Evolutionary conservation across 2,113 vertebrate genomes (phyloP).

Genomic region (Scopus umbretta): DNA sequence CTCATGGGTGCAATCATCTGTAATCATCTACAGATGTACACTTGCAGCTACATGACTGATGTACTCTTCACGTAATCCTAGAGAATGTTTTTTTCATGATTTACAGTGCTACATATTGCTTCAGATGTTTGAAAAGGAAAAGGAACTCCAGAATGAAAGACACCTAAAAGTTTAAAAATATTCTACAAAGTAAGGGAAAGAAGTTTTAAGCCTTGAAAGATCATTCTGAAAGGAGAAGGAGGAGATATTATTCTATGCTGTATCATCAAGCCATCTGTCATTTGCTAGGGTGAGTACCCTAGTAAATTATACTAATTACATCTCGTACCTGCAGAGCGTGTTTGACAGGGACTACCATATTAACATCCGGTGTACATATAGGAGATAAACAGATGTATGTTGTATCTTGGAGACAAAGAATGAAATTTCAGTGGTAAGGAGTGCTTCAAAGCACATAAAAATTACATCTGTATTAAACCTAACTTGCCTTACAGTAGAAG

Average conservation of each 20-base stretch:
- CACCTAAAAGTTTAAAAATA: neutral
- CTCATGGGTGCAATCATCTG: slow-evolving; percentile 12
- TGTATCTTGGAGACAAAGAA: neutral
- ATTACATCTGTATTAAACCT: neutral
- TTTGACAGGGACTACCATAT: neutral
- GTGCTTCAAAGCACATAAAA: neutral
- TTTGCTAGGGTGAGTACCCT: neutral
- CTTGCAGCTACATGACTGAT: slow-evolving; percentile 9
- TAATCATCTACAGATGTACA: slow-evolving; percentile 37
- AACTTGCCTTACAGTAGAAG: neutral
- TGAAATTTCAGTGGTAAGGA: neutral
- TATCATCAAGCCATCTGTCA: neutral
- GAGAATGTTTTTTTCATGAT: neutral
- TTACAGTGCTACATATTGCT: neutral
- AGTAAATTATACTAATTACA: neutral
- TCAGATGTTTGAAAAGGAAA: neutral
- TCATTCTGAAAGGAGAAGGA: neutral
- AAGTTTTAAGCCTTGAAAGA: neutral
- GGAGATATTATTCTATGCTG: neutral
- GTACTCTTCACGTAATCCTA: neutral
- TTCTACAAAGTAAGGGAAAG: neutral
- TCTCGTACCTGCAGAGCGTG: neutral
- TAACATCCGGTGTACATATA: neutral
- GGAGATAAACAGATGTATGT: neutral
- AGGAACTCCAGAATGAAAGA: neutral